Percentiles rank a stretch among this genome's conserved stretches.
Evolutionary conservation across 2,113 vertebrate species (phyloP).

Genomic region (Progne subis): DNA sequence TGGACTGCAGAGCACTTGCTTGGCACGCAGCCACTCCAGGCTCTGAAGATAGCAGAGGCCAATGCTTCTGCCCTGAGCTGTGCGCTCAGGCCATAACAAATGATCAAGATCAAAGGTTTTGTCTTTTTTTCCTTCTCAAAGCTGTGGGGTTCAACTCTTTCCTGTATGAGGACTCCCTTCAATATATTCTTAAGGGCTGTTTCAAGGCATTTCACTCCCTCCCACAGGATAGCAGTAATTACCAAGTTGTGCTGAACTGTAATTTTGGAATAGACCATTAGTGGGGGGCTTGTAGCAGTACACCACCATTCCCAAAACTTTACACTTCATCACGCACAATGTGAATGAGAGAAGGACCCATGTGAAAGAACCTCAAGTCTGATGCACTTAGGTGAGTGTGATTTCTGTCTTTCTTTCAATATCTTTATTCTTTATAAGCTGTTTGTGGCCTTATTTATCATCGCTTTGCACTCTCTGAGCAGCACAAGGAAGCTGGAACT

Average conservation of each 20-base stretch:
- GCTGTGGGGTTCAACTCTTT: background rate
- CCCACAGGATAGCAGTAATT: background rate
- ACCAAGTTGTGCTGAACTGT: background rate
- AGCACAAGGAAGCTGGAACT: conserved; percentile 3
- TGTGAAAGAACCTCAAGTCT: background rate
- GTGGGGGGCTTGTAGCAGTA: background rate
- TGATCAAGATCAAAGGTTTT: conserved; percentile 29
- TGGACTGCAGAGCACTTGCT: conserved; percentile 9
- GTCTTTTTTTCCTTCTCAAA: background rate
- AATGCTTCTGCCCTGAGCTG: conserved; percentile 21
- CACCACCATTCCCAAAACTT: background rate
- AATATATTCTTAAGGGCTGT: background rate
- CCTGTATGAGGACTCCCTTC: background rate
- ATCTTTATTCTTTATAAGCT: background rate
- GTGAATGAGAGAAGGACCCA: background rate
- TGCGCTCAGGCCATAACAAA: background rate
- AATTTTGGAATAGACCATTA: background rate
- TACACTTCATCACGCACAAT: background rate
- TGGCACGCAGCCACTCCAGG: conserved; percentile 31
- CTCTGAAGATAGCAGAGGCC: conserved; percentile 27
- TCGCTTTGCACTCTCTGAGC: background rate
- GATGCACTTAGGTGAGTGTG: background rate
- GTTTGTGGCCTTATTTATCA: background rate
- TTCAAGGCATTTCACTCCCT: background rate
- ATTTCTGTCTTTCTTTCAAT: background rate